Percentiles rank a stretch among this genome's conserved stretches.
Conservation (phyloP, 2,113 vertebrate genomes). For the Bucco capensis region DNA sequence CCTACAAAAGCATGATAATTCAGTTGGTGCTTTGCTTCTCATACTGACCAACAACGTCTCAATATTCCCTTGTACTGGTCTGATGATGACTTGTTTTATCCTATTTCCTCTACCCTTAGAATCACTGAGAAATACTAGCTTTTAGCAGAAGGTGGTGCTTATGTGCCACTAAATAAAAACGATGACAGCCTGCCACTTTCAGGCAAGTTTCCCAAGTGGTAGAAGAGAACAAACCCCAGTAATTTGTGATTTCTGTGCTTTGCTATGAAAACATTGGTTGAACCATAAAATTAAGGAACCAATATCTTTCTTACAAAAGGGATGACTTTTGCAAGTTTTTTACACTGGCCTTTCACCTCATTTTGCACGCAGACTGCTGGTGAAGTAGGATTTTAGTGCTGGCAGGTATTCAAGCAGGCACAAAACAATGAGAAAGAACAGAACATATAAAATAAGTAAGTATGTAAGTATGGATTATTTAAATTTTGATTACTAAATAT, state of each 20-base stretch:
- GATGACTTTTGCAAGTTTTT: background rate
- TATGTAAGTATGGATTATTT: background rate
- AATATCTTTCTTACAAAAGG: background rate
- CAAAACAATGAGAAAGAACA: background rate
- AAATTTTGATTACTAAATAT: background rate
- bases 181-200: background rate
- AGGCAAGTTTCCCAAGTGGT: background rate
- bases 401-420: background rate
- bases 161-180: constrained; percentile 5
- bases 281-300: background rate
- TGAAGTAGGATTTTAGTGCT: background rate
- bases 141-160: constrained; percentile 70
- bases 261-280: background rate
- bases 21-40: background rate
- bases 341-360: background rate
- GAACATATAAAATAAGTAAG: background rate
- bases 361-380: background rate
- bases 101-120: background rate
- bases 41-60: background rate
- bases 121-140: background rate
- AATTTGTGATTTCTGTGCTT: background rate
- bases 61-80: background rate
- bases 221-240: constrained; percentile 1
- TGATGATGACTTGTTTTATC: background rate
- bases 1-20: background rate